Evolutionary conservation across 1,140 invertebrate species (phyloP), one percentile per base, ranked within the genome.

Genomic region (Halictus rubicundus): DNA sequence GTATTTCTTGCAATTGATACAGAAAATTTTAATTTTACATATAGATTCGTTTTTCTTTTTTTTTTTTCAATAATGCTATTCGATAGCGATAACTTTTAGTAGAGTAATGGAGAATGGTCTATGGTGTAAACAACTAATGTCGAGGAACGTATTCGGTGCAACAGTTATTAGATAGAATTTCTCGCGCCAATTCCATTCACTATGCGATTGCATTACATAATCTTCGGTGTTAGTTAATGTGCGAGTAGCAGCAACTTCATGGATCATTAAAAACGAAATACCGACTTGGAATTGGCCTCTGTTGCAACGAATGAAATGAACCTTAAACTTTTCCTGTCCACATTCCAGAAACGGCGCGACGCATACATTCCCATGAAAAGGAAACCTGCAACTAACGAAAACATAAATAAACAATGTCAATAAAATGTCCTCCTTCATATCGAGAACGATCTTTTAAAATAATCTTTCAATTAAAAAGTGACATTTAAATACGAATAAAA

Each of bases 271-370:
- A 74, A 78, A 70, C n/a, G 14, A 12, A 10, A 8, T 23, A 52
- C 64, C 70, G n/a, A 3, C 10, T 19, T 21, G 68, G 1, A 66
- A 83, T 76, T 76, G 75, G 39, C 19, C 2, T 14, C 12, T 66
- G 68, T 69, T n/a, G 52, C 37, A 78, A 81, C 32, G 14, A 16
- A 60, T 27, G 42, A 14, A 23, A 59, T 10, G 52, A 71, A 81
- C 71, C 25, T 27, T 39, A 61, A n/a, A n/a, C 78, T 73, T 83
- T 72, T 59, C 9, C 14, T 65, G 14, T 59, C 16, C 37, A 21
- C 64, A 25, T 27, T 49, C 42, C 25, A 21, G 2, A 19, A 32
- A n/a, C 37, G 16, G 14, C 0, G 12, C 21, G n/a, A 5, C 0
- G n/a, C 21, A 23, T 6, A 7, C 39, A 27, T 61, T 61, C 23